Conservation (phyloP, 1,140 invertebrate species). For the Halesus radiatus region DNA sequence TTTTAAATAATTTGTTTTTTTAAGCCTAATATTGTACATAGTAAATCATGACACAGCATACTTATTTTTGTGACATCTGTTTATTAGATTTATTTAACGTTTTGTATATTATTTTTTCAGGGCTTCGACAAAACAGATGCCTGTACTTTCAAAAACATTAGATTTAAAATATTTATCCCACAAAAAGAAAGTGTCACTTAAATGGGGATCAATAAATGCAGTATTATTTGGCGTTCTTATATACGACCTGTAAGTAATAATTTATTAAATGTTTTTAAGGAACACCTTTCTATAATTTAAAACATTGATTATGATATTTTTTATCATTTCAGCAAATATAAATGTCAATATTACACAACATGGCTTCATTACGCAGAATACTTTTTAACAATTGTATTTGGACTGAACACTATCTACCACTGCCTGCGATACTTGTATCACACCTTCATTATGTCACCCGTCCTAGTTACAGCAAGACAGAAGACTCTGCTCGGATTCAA, state of each 20-base stretch:
- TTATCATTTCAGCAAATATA: conserved; percentile 48
- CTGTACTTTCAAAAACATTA: conserved; percentile 50
- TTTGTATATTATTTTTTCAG: conserved; percentile 28
- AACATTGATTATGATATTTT: not conserved
- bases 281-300: not conserved
- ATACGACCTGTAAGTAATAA: conserved; percentile 52
- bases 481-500: conserved; percentile 51
- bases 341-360: conserved; percentile 54
- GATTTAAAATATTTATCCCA: conserved; percentile 43
- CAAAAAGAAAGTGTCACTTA: conserved; percentile 49
- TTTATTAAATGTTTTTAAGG: conserved; percentile 25
- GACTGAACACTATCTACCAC: conserved; percentile 53
- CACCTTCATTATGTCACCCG: conserved; percentile 44
- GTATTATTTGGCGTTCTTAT: conserved; percentile 44
- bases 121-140: conserved; percentile 36
- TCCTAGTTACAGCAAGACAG: conserved; percentile 44
- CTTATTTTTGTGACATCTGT: no score
- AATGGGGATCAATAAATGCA: conserved; percentile 53
- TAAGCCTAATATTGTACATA: no score
- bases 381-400: conserved; percentile 50
- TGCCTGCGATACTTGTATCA: conserved; percentile 48
- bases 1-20: no score
- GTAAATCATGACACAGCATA: no score
- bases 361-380: conserved; percentile 52
- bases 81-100: no score